phyloP scores from a whole-genome alignment of 2,113 vertebrate species.

The Catharus minimus region DNA sequence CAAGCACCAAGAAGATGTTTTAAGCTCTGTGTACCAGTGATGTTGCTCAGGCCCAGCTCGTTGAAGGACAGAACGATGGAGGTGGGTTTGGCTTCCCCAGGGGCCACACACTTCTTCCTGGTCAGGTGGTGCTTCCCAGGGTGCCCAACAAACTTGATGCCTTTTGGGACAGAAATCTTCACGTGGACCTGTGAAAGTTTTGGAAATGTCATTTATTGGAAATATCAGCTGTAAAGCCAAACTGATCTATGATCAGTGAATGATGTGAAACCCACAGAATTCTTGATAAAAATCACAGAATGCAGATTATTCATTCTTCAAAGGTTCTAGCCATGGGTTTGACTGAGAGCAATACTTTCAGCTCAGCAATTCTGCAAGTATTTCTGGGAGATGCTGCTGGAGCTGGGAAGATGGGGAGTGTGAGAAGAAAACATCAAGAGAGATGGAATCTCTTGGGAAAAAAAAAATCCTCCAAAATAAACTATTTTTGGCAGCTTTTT shows the following conservation, averaged over 20 bases:
- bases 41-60: constrained; percentile 85
- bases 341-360: neutral
- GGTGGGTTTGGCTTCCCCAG: constrained; percentile 84
- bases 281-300: neutral
- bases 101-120: constrained; percentile 86
- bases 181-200: constrained; percentile 81
- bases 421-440: neutral
- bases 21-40: constrained; percentile 77
- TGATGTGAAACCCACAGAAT: neutral
- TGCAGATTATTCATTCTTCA: neutral
- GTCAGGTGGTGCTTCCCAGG: constrained; percentile 88
- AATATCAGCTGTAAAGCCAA: neutral
- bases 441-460: neutral
- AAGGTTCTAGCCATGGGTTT: neutral
- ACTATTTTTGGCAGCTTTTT: neutral
- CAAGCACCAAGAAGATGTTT: neutral
- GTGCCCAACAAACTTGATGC: constrained; percentile 89
- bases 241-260: neutral
- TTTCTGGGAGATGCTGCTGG: neutral
- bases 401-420: neutral
- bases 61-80: constrained; percentile 86
- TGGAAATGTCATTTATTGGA: neutral
- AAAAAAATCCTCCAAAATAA: neutral
- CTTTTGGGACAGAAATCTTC: constrained; percentile 88
- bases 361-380: neutral